phyloP scores from a whole-genome alignment of 1,140 invertebrate genomes.

The Cyphomyrmex costatus region DNA sequence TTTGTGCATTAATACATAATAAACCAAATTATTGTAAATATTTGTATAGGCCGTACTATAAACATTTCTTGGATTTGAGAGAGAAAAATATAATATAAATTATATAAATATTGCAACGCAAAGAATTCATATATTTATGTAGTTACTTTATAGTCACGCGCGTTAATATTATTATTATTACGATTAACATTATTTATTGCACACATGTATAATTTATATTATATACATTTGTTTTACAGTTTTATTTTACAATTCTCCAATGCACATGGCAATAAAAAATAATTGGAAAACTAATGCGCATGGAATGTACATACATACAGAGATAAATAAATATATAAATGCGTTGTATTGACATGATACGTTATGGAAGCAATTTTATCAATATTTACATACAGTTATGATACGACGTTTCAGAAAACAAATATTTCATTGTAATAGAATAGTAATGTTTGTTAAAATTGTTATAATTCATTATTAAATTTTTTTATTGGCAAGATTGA shows the following conservation, averaged over 20 bases:
- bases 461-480: slow-evolving; percentile 34
- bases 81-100: slow-evolving; percentile 45
- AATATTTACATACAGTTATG: slow-evolving; percentile 19
- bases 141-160: slow-evolving; percentile 17
- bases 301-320: slow-evolving; percentile 36
- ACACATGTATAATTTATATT: slow-evolving; percentile 52
- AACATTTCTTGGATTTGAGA: slow-evolving; percentile 16
- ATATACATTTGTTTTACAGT: slow-evolving; percentile 39
- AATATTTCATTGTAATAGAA: slow-evolving; percentile 26
- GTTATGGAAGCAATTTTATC: slow-evolving; percentile 22
- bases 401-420: slow-evolving; percentile 10
- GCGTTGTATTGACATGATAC: neutral
- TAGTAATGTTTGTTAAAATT: neutral
- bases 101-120: slow-evolving; percentile 46
- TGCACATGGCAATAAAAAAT: neutral
- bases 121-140: slow-evolving; percentile 50
- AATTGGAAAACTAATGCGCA: slow-evolving; percentile 15
- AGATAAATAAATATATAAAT: slow-evolving; percentile 43
- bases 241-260: slow-evolving; percentile 27
- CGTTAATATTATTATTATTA: slow-evolving; percentile 41
- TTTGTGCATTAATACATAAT: slow-evolving; percentile 37
- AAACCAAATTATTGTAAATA: slow-evolving; percentile 67
- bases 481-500: slow-evolving; percentile 4
- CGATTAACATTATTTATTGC: slow-evolving; percentile 61
- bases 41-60: slow-evolving; percentile 52